A percentile compares a stretch with the other conserved stretches of the same genome.
phyloP scores from a whole-genome alignment of 2,888 invertebrate species.

The Halocaridina rubra region DNA sequence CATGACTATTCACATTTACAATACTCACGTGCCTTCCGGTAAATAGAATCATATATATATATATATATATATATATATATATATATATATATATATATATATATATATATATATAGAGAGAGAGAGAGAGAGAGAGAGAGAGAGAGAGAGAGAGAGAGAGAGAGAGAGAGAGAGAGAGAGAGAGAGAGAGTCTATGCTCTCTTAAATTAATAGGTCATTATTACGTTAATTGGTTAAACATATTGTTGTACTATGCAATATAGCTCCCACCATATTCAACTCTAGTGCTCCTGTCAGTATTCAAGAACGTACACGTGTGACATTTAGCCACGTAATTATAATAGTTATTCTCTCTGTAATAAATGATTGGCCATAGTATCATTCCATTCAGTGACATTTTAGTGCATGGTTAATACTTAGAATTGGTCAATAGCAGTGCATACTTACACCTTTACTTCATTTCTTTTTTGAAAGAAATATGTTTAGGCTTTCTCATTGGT shows the following conservation, averaged over 20 bases:
- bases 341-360: neutral
- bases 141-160: neutral
- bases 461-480: neutral
- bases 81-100: too few relatives aligned
- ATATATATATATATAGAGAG: too few relatives aligned
- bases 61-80: too few relatives aligned
- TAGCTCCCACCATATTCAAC: neutral
- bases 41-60: too few relatives aligned
- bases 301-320: neutral
- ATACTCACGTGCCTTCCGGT: too few relatives aligned
- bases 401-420: neutral
- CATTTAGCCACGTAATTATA: neutral
- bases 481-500: conserved; percentile 22
- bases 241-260: neutral
- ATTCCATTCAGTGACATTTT: neutral
- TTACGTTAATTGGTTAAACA: neutral
- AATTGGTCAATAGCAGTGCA: neutral
- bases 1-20: too few relatives aligned
- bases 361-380: neutral
- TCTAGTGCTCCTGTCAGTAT: neutral
- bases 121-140: neutral
- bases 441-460: neutral
- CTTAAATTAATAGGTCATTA: neutral
- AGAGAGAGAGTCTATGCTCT: too few relatives aligned
- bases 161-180: neutral